Conservation (phyloP, 2,113 vertebrate genomes). For the Sterrhoptilus dennistouni region DNA sequence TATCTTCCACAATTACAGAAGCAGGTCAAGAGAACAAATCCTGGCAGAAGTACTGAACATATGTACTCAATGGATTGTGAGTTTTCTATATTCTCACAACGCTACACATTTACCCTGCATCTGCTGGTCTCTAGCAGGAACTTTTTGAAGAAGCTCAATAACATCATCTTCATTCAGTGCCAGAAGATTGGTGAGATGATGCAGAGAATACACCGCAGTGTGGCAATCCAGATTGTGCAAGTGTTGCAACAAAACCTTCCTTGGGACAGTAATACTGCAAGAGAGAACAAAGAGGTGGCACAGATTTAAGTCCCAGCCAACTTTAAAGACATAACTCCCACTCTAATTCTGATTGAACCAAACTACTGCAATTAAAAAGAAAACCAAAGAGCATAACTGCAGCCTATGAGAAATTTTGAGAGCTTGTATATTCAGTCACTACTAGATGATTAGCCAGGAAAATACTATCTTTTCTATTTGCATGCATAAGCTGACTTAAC, state of each 20-base stretch:
- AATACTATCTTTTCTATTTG: background rate
- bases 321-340: background rate
- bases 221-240: slow-evolving; percentile 89
- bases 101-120: slow-evolving; percentile 54
- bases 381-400: background rate
- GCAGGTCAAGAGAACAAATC: background rate
- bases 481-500: background rate
- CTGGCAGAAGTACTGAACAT: background rate
- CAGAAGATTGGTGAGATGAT: slow-evolving; percentile 88
- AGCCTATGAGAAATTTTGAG: rapidly evolving
- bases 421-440: background rate
- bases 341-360: background rate
- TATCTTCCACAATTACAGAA: background rate
- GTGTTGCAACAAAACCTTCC: slow-evolving; percentile 82
- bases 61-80: background rate
- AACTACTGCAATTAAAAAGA: background rate
- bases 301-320: background rate
- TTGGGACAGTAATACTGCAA: slow-evolving; percentile 75
- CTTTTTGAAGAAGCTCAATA: slow-evolving; percentile 83
- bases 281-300: background rate
- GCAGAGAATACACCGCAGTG: slow-evolving; percentile 88
- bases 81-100: background rate
- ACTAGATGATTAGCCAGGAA: background rate
- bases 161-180: slow-evolving; percentile 85
- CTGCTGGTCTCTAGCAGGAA: slow-evolving; percentile 64